phyloP scores from a whole-genome alignment of 2,113 vertebrate species.

The Jacana jacana region DNA sequence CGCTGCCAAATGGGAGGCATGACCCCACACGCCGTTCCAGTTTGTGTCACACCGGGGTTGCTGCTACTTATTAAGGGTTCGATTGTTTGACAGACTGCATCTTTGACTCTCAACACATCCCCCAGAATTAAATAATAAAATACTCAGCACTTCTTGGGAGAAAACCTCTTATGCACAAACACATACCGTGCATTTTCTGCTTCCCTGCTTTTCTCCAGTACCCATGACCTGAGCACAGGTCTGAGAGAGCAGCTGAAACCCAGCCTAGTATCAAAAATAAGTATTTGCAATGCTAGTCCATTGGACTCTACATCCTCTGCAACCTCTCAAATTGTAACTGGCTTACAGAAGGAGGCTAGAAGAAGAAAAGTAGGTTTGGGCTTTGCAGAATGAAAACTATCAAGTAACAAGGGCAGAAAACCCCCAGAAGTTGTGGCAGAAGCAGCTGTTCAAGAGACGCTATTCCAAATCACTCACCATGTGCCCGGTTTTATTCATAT shows the following conservation, averaged over 20 bases:
- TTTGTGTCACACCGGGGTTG: background rate
- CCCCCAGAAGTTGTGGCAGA: background rate
- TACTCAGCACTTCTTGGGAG: background rate
- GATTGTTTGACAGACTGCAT: background rate
- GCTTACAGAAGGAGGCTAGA: background rate
- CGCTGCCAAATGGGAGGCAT: fast-evolving
- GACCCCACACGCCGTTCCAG: background rate
- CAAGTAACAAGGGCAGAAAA: background rate
- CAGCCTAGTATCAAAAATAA: background rate
- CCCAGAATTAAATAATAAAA: background rate
- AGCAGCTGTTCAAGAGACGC: background rate
- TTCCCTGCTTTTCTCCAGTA: background rate
- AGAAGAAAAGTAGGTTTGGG: background rate
- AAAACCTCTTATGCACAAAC: background rate
- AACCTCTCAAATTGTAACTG: background rate
- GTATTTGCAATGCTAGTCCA: background rate
- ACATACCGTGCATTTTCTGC: fast-evolving
- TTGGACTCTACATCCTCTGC: background rate
- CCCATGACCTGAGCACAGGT: background rate
- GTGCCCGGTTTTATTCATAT: background rate
- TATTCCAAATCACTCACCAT: background rate
- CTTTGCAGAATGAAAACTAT: background rate
- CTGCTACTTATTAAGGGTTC: background rate
- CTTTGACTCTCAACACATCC: background rate
- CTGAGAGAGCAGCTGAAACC: background rate